Evolutionary conservation across 2,888 invertebrate genomes (phyloP), one percentile per base, ranked within the genome.

Genomic region (Carcina quercana): DNA sequence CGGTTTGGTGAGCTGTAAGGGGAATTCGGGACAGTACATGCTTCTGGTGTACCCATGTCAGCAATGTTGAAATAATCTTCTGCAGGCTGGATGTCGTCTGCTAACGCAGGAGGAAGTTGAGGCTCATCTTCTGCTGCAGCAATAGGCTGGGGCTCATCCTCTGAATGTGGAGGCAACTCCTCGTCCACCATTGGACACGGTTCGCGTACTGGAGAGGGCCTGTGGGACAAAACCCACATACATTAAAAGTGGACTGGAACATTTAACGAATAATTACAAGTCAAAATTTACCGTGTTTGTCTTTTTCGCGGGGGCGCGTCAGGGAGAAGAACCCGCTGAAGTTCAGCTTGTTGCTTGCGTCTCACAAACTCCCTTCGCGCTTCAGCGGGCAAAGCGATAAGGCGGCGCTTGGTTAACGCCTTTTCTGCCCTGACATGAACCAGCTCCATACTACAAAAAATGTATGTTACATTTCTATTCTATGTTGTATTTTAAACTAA

Each of bases 241-340:
- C 22, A 22, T 22, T 22, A 22, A 17, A 17, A 17, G 4, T 5
- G 17, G 4, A 3, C 5, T 10, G 10, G 5, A 22, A 3, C 22
- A n/a, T 21, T 20, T 19, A 14, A 15, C 15, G 25, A 15, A 15
- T 11, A 27, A 15, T 15, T 27, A 27, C 5, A 15, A 26, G 8
- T 24, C 8, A 28, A 15, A 28, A 28, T 15, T 24, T 26, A 30
- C 33, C 15, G 24, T 25, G 21, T 21, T 25, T 20, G 30, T 28
- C 31, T 24, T 25, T 34, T 37, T 20, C 37, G 25, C 15, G 37
- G 37, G 24, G 37, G 37, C 25, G 37, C 37, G 27, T 34, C 37
- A 8, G 37, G 31, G 13, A 34, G 30, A 3, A 33, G 33, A 19
- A 33, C 33, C 19, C 37, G 33, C 11, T 33, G 27, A 6, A 37